Evolutionary conservation across 23 tunicate species (phyloP).

Genomic region (Halocynthia aurantium): DNA sequence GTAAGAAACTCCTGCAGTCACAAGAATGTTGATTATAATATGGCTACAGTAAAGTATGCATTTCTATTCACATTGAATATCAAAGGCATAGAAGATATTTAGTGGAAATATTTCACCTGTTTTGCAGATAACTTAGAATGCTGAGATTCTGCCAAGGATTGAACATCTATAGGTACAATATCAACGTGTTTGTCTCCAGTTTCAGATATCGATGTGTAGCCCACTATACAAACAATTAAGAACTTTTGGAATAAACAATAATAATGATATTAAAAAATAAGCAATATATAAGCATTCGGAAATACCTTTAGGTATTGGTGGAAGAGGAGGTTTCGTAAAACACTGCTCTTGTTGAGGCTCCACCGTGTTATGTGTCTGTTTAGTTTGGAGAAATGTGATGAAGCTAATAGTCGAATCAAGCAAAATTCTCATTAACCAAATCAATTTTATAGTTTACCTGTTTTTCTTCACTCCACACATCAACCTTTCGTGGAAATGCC

Average conservation of each 20-base stretch:
- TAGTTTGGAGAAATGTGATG: too few relatives aligned
- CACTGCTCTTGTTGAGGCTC: slow-evolving; percentile 1
- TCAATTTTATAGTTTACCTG: not conserved
- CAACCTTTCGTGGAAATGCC: not conserved
- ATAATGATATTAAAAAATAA: not conserved
- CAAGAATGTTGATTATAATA: not conserved
- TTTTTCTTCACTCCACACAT: not conserved
- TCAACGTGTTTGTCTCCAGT: too few relatives aligned
- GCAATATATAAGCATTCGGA: not conserved
- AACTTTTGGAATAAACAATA: not conserved
- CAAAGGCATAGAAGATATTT: not conserved
- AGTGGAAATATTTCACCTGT: slow-evolving; percentile 8
- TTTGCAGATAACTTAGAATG: slow-evolving; percentile 22
- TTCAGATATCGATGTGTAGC: too few relatives aligned
- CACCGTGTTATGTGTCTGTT: not conserved
- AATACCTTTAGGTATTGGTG: slow-evolving; percentile 59
- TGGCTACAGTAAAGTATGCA: not conserved
- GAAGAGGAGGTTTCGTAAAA: slow-evolving; percentile 54
- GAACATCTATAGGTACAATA: not conserved
- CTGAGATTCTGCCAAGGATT: slow-evolving; percentile 2
- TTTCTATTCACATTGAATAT: not conserved
- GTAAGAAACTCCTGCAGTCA: slow-evolving; percentile 44
- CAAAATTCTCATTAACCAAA: not conserved
- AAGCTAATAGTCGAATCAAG: too few relatives aligned
- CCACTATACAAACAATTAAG: too few relatives aligned